Percentiles rank a stretch among this genome's conserved stretches.
Evolutionary conservation across 2,113 vertebrate species (phyloP).

Genomic region (Myocastor coypus): DNA sequence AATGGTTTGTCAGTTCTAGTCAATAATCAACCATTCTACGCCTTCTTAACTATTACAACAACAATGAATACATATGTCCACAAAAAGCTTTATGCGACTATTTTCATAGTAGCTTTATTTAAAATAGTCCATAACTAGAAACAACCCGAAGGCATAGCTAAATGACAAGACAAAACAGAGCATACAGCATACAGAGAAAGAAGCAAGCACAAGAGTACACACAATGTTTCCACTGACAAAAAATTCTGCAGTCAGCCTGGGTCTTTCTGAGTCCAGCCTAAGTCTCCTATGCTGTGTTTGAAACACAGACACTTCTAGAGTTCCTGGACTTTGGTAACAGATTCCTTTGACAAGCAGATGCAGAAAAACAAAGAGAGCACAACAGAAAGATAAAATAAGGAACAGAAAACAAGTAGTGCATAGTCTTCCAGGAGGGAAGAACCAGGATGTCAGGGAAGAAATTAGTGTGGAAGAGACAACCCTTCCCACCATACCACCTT

Average conservation of each 20-base stretch:
- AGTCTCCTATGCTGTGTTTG: not conserved
- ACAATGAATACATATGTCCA: not conserved
- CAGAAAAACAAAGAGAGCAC: not conserved
- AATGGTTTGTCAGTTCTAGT: not conserved
- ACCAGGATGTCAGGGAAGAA: not conserved
- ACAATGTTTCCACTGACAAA: accelerated
- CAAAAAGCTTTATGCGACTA: not conserved
- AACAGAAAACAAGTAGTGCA: not conserved
- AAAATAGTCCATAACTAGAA: not conserved
- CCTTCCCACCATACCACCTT: not conserved
- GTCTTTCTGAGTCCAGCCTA: not conserved
- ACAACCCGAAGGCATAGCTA: conserved; percentile 32
- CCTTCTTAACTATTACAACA: not conserved
- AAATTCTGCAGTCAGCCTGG: not conserved
- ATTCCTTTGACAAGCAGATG: not conserved
- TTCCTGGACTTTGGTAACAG: not conserved
- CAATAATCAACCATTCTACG: not conserved
- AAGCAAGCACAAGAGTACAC: not conserved
- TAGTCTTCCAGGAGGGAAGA: not conserved
- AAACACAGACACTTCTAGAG: not conserved
- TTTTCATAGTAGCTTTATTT: conserved; percentile 16
- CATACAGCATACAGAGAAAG: too few relatives aligned
- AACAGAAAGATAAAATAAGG: not conserved
- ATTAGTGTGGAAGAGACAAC: not conserved
- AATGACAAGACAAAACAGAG: not conserved